Evolutionary conservation across 2,888 invertebrate species (phyloP), one percentile per base, ranked within the genome.

Genomic region (Drosophila paracracens): DNA sequence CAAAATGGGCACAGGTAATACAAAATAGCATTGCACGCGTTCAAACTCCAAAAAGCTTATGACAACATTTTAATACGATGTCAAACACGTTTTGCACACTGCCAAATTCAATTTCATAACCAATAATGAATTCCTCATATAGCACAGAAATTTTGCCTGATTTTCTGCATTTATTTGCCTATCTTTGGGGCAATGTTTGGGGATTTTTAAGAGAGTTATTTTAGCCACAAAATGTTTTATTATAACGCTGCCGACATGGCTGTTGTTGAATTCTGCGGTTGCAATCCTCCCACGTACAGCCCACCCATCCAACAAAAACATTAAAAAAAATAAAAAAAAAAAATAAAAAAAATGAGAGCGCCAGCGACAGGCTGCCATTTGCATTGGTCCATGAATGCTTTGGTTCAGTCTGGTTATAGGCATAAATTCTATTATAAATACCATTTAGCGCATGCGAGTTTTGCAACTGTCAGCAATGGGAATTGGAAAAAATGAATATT

Each of bases 401-500:
- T 50, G 27, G n/a, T 54, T 57, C 38, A n/a, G 40, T 35, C 52
- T 48, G 69, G 57, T 68, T 74, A 74, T 87, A 85, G 85, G 85
- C 85, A 86, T 85, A 86, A 86, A 86, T 88, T 88, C 83, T 85
- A 83, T 86, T 86, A 86, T 86, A 86, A 86, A 86, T 88, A 86
- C 85, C 88, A 85, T 86, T 85, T 85, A 83, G 76, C 72, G 73
- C 58, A 64, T 70, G 77, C 75, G 81, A 77, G 68, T 80, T 87
- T 87, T 82, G 87, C 89, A 83, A 84, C 84, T 87, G 89, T 86
- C 85, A 86, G 85, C 86, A 72, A 76, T 83, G 76, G 70, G 85
- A 85, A 88, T 85, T 85, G 88, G 62, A 81, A 83, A 66, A 64
- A 75, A 69, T 72, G 66, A 67, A 60, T 52, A 75, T n/a, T 21